Evolutionary conservation across 2,888 invertebrate species (phyloP), one percentile per base, ranked within the genome.

Genomic region (Eupithecia insigniata): DNA sequence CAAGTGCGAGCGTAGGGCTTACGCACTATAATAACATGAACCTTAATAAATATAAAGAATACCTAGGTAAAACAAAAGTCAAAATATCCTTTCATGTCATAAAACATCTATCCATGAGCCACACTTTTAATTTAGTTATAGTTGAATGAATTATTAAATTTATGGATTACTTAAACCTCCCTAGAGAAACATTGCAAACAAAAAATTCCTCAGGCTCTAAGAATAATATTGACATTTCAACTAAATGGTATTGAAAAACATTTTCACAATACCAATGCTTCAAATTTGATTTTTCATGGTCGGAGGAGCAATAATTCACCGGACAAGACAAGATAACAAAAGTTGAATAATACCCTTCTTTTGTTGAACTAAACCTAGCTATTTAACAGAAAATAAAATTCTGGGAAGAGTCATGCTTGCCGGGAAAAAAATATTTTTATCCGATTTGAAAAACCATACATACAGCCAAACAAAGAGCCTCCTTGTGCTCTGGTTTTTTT

Each of bases 231-330:
- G n/a, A 46, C 46, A 46, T 51, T 51, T 1, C 0, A n/a, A 46
- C n/a, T 4, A 26, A 26, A 26, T 10, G 26, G 14, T 22, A 51
- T 51, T 51, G 51, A 51, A 51, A 22, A 10, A 10, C 51, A 51
- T 51, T 51, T 51, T 51, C 51, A 10, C 22, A 10, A 22, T 22
- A 51, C 51, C 22, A 51, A 61, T 30, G 61, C 60, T 30, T 28
- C 28, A 30, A 61, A n/a, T 32, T 61, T 32, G 30, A 62, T 62
- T 32, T n/a, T n/a, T 32, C 61, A 62, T 62, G 32, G 61, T 62
- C 61, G 34, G 18, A 34, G 32, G 34, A 62, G 61, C 32, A 34
- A 32, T n/a, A n/a, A 32, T n/a, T n/a, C 18, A 10, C n/a, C n/a
- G 12, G 10, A 62, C 34, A 62, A 32, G 32, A 32, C 61, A n/a